These are phyloP conservation scores for Stigmatopora argus DNA, from an alignment of 2,113 vertebrate genomes.

Conservation along the genomic window DNA sequence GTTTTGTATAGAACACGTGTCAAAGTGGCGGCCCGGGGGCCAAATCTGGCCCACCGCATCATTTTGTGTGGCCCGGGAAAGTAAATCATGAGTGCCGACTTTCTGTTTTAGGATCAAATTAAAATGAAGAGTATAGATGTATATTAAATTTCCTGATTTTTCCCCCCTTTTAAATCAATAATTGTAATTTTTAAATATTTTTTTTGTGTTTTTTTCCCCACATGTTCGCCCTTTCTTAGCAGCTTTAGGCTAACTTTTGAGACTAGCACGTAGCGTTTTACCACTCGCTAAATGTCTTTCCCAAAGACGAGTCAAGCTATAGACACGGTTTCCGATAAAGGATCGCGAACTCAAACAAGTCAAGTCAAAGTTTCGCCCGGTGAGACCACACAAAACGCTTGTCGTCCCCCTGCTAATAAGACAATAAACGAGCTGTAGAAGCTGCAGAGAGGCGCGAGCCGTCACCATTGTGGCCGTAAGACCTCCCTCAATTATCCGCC, in stretches of 20 bases:
- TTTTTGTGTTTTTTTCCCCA: too few species aligned
- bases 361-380: not conserved
- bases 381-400: not conserved
- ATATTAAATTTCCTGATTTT: too few species aligned
- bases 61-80: too few species aligned
- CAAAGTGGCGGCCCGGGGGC: too few species aligned
- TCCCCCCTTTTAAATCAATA: too few species aligned
- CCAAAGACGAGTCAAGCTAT: not conserved
- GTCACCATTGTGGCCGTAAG: constrained; percentile 1
- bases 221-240: too few species aligned
- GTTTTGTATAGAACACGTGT: too few species aligned
- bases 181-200: too few species aligned
- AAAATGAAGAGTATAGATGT: too few species aligned
- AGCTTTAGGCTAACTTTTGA: not conserved
- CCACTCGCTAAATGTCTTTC: not conserved
- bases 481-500: constrained; percentile 3
- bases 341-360: not conserved
- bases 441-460: constrained; percentile 2
- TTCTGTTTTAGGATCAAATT: too few species aligned
- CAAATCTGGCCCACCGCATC: too few species aligned
- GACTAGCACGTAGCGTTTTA: not conserved
- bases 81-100: too few species aligned
- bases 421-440: not conserved
- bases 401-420: not conserved
- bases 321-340: not conserved